phyloP scores from a whole-genome alignment of 1,140 invertebrate genomes.

The Mycetomoellerius zeteki region DNA sequence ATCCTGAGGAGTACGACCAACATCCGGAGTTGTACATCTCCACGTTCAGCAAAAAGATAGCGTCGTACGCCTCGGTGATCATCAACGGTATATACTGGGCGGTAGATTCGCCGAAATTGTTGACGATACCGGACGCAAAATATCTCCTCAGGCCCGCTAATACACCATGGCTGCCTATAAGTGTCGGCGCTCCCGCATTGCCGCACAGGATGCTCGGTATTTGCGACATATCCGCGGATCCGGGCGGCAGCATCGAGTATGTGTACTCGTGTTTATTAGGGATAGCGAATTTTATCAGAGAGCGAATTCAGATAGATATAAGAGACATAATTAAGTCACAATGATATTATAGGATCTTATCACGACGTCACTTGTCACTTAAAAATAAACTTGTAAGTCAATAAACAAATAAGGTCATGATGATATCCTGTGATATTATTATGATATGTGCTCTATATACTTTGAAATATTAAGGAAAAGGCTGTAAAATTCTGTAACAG shows the following conservation, averaged over 20 bases:
- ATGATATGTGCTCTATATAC: too few species aligned
- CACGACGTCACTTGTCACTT: too few species aligned
- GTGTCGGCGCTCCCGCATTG: constrained; percentile 94
- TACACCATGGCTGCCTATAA: constrained; percentile 96
- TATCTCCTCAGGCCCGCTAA: constrained; percentile 94
- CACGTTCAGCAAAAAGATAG: constrained; percentile 98
- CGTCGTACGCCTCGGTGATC: constrained; percentile 98
- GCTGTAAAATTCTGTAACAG: not conserved
- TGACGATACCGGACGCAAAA: constrained; percentile 99
- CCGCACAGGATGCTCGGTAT: constrained; percentile 97
- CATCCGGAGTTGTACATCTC: constrained; percentile 98
- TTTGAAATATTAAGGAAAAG: not conserved
- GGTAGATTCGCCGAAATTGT: constrained; percentile 96
- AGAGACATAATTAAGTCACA: too few species aligned
- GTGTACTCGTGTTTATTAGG: not conserved
- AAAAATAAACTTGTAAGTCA: too few species aligned
- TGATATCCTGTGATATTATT: too few species aligned
- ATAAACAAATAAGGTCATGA: too few species aligned
- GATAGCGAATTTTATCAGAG: not conserved
- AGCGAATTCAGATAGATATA: not conserved
- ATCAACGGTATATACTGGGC: constrained; percentile 99
- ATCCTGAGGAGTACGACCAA: constrained; percentile 96
- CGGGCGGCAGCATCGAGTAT: constrained; percentile 98
- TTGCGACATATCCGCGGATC: constrained; percentile 99
- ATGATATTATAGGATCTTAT: too few species aligned